Percentiles rank a stretch among this genome's conserved stretches.
phyloP scores from a whole-genome alignment of 2,888 invertebrate genomes.

The Trissolcus japonicus region DNA sequence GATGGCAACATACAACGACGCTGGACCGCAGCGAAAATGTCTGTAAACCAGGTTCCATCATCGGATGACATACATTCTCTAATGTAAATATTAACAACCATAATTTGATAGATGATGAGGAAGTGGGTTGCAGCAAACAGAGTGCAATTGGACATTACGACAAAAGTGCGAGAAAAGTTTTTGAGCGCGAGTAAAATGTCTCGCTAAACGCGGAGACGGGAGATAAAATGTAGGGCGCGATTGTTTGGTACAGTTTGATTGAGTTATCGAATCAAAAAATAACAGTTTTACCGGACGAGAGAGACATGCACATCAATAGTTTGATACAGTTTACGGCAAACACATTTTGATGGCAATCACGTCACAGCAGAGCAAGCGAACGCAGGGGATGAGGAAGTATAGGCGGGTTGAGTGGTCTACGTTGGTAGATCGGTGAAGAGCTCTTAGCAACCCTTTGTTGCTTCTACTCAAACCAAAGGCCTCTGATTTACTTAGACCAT shows the following conservation, averaged over 20 bases:
- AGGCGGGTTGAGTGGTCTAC: slow-evolving; percentile 64
- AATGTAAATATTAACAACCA: slow-evolving; percentile 48
- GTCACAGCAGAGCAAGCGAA: slow-evolving; percentile 68
- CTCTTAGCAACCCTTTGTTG: slow-evolving; percentile 75
- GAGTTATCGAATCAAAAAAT: slow-evolving; percentile 55
- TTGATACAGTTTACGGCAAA: slow-evolving; percentile 76
- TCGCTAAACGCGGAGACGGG: background rate
- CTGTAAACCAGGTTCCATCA: slow-evolving; percentile 22
- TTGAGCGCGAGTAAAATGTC: too few species aligned
- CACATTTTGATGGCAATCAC: slow-evolving; percentile 75
- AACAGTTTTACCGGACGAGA: slow-evolving; percentile 62
- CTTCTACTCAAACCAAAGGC: slow-evolving; percentile 69
- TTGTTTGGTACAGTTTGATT: slow-evolving; percentile 38
- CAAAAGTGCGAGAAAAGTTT: background rate
- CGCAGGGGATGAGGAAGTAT: slow-evolving; percentile 65
- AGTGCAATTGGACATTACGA: background rate
- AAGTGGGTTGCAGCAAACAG: slow-evolving; percentile 16
- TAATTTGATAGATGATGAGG: slow-evolving; percentile 36
- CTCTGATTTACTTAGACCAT: slow-evolving; percentile 74
- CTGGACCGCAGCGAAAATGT: slow-evolving; percentile 34
- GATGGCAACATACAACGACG: slow-evolving; percentile 7
- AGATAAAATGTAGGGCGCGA: slow-evolving; percentile 20
- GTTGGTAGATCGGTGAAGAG: slow-evolving; percentile 68
- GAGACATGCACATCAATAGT: slow-evolving; percentile 66
- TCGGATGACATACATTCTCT: slow-evolving; percentile 31